Base-by-base conservation (phyloP, 2,113 vertebrate species). In the Alectura lathami region DNA sequence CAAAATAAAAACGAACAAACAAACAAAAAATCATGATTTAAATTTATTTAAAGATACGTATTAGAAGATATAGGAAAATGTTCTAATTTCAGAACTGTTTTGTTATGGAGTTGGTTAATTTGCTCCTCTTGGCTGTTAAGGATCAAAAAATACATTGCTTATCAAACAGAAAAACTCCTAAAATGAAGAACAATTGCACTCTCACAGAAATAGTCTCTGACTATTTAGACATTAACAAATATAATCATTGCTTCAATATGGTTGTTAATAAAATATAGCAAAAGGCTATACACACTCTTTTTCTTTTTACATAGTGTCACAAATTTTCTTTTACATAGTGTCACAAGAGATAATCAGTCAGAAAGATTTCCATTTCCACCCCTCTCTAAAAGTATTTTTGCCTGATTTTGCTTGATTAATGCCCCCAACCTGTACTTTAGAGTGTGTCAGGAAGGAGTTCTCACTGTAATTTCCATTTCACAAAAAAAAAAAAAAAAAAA, bases 401-500 rank as follows among this genome's bases (percentile, higher is more conserved):
- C 26, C 43, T 76, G 32, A 68, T 63, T 85, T 56, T 50, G 34
- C 78, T 38, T 79, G 56, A 75, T 93, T 84, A 84, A 75, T 91
- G 82, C 69, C 42, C 30, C 42, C 74, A 59, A 3, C 18, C 13
- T 74, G 36, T 66, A 53, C 17, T 26, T 91, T 77, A 73, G 17
- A 57, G 50, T 8, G 36, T 56, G 38, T 64, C 32, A 50, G 63
- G 88, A 60, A 48, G 48, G 38, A 62, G 38, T 85, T 91, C 22
- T 67, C 5, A 85, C 47, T 79, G 85, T 82, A 88, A 68, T 51
- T 85, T 91, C 62, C 76, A 9, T 63, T 95, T 89, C 82, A 76
- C 34, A 64, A 89, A 88, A 91, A 76, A 94, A 88, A 93, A 70
- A 64, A 89, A 88, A 91, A 76, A 94, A 88, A 93, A 70, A 76